Conservation (phyloP, 2,797 vertebrate genomes). For the Myripristis murdjan region DNA sequence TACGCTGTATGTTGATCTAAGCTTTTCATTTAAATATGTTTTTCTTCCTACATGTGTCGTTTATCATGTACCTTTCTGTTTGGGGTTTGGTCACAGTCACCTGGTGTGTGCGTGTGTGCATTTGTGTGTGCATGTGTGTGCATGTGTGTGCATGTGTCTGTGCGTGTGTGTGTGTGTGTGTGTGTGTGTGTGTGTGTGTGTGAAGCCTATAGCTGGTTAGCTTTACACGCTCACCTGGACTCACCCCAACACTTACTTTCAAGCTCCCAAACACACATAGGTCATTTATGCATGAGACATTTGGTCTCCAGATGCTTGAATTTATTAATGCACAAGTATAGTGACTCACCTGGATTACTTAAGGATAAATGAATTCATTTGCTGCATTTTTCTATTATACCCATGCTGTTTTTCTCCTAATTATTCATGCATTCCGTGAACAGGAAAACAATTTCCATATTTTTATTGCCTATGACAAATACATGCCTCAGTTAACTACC, state of each 20-base stretch:
- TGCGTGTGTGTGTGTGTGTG: no score
- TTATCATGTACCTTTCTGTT: conserved; percentile 63
- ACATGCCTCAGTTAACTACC: not conserved
- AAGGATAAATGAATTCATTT: conserved; percentile 41
- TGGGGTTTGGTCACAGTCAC: conserved; percentile 44
- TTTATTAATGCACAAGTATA: conserved; percentile 29
- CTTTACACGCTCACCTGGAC: conserved; percentile 38
- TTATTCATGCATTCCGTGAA: conserved; percentile 48
- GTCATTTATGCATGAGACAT: conserved; percentile 56
- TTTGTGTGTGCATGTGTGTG: no score
- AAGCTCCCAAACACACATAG: conserved; percentile 39
- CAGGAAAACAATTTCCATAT: conserved; percentile 45
- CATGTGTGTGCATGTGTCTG: no score
- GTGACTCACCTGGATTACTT: conserved; percentile 46
- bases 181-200: conserved; percentile 17
- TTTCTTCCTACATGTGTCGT: conserved; percentile 50
- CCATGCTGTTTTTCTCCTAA: conserved; percentile 26
- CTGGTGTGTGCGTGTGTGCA: conserved; percentile 44
- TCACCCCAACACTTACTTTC: conserved; percentile 42
- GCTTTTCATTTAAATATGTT: conserved; percentile 43
- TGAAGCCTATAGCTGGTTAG: conserved; percentile 38
- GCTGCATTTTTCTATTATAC: conserved; percentile 37
- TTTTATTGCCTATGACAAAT: conserved; percentile 26
- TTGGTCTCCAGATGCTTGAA: conserved; percentile 70
- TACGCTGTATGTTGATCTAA: conserved; percentile 70